A percentile compares a stretch with the other conserved stretches of the same genome.
Evolutionary conservation across 2,888 invertebrate species (phyloP).

Genomic region (Yponomeuta plumbellus): DNA sequence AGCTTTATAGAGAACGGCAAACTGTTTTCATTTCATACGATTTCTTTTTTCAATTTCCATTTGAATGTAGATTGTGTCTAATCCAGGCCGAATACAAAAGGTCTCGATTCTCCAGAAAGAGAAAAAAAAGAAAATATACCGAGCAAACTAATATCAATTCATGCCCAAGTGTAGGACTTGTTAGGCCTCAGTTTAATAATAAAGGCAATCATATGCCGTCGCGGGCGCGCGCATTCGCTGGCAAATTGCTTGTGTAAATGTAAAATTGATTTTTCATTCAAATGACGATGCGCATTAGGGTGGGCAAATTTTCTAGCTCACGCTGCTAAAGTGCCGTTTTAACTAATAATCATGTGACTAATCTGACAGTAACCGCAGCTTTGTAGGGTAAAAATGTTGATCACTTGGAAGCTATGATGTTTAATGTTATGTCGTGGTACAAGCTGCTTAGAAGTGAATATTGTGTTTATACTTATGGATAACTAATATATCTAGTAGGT

Average conservation of each 20-base stretch:
- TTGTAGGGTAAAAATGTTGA: background rate
- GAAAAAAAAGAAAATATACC: background rate
- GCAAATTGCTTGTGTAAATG: conserved; percentile 54
- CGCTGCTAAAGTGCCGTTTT: conserved; percentile 29
- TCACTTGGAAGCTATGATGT: background rate
- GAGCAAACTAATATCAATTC: conserved; percentile 6
- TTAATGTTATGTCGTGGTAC: background rate
- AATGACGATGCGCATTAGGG: conserved; percentile 56
- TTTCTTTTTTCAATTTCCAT: conserved; percentile 2
- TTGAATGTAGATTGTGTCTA: conserved; percentile 3
- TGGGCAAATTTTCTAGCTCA: conserved; percentile 36
- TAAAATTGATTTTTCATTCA: conserved; percentile 64
- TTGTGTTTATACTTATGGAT: background rate
- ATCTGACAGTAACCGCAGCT: background rate
- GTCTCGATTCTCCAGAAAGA: background rate
- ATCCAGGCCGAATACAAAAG: background rate
- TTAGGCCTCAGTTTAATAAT: conserved; percentile 32
- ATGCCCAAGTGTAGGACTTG: conserved; percentile 7
- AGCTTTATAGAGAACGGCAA: background rate
- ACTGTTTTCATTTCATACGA: background rate
- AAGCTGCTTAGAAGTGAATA: background rate
- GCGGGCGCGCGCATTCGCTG: conserved; percentile 36
- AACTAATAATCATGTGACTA: background rate
- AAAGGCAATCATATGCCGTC: conserved; percentile 36
- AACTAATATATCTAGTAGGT: background rate